Percentiles rank a stretch among this genome's conserved stretches.
These are phyloP conservation scores for Trachurus trachurus DNA, from an alignment of 2,797 vertebrate species.

Conservation along the genomic window DNA sequence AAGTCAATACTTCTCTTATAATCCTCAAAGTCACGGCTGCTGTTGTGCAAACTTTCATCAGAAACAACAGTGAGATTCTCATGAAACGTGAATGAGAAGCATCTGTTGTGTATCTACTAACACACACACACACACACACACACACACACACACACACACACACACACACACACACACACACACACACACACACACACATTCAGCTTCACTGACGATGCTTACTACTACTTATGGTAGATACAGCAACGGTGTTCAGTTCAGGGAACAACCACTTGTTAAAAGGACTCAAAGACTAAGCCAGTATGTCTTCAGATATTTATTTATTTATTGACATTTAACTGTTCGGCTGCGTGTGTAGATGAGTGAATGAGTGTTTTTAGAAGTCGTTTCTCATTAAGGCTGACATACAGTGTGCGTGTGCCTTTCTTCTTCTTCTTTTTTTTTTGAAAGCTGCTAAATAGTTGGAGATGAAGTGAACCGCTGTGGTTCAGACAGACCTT, in stretches of 20 bases:
- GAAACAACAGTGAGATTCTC: neutral
- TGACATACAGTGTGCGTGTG: slow-evolving; percentile 23
- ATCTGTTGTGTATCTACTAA: slow-evolving; percentile 12
- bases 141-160: too few species aligned
- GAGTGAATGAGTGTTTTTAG: slow-evolving; percentile 3
- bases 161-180: too few species aligned
- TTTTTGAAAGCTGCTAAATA: slow-evolving; percentile 54
- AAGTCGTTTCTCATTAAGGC: slow-evolving; percentile 10
- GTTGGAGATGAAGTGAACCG: slow-evolving; percentile 8
- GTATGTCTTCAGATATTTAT: slow-evolving; percentile 59
- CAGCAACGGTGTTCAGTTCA: slow-evolving; percentile 42
- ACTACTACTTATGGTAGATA: neutral
- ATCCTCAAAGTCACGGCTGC: neutral
- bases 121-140: too few species aligned
- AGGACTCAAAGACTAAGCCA: slow-evolving; percentile 33
- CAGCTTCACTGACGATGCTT: neutral
- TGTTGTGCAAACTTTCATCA: slow-evolving; percentile 4
- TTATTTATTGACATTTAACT: slow-evolving; percentile 79
- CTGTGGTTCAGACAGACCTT: slow-evolving; percentile 10
- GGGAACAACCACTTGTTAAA: slow-evolving; percentile 49
- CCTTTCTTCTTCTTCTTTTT: slow-evolving; percentile 33
- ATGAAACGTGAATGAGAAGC: slow-evolving; percentile 14
- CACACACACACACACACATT: neutral
- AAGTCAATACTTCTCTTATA: neutral
- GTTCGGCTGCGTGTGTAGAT: slow-evolving; percentile 1